phyloP scores from a whole-genome alignment of 2,888 invertebrate species.

The Sarcophaga rosellei region DNA sequence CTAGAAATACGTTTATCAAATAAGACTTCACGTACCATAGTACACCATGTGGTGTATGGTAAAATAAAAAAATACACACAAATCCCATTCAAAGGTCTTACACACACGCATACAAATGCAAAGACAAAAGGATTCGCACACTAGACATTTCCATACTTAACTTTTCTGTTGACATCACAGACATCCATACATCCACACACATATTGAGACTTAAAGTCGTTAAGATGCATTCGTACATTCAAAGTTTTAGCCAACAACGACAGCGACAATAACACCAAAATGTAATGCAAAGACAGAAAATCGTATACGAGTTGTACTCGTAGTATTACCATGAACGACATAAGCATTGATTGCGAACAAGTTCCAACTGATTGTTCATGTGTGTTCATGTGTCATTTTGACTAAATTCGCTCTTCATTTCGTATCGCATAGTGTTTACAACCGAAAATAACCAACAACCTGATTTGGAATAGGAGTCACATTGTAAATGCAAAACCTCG shows the following conservation, averaged over 20 bases:
- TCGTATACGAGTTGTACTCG: not conserved
- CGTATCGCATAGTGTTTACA: constrained; percentile 33
- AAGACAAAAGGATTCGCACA: constrained; percentile 14
- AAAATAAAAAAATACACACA: not conserved
- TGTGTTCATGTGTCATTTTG: constrained; percentile 38
- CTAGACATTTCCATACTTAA: constrained; percentile 53
- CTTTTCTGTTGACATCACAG: constrained; percentile 54
- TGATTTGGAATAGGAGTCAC: constrained; percentile 46
- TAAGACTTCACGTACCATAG: no score
- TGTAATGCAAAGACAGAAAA: not conserved
- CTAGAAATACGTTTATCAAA: no score
- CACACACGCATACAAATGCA: not conserved
- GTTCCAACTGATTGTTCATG: not conserved
- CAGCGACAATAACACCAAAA: constrained; percentile 6
- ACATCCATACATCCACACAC: not conserved
- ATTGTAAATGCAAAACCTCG: constrained; percentile 65
- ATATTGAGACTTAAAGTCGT: constrained; percentile 56
- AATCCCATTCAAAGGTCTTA: not conserved
- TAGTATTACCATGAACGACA: not conserved
- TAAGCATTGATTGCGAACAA: constrained; percentile 38
- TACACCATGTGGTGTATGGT: no score
- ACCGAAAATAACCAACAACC: constrained; percentile 26
- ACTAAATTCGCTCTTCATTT: constrained; percentile 53
- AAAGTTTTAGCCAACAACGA: constrained; percentile 1
- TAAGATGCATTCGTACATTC: constrained; percentile 53